These are phyloP conservation scores for Erythrocercus mccallii DNA, from an alignment of 2,113 vertebrate genomes.

Conservation along the genomic window DNA sequence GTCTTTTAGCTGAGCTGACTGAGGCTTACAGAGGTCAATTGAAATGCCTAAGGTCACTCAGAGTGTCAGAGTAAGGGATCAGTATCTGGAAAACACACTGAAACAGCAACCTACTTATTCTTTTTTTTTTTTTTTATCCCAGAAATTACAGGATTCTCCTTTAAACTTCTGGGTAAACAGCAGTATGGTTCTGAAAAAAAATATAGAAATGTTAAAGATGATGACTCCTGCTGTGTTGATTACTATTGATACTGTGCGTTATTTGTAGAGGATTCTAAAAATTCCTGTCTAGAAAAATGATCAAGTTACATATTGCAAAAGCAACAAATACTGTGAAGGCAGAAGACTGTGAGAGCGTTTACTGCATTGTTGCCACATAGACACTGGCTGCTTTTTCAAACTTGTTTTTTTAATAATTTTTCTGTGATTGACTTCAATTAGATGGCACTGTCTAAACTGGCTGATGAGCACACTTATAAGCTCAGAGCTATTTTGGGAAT, in stretches of 20 bases:
- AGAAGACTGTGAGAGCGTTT: background rate
- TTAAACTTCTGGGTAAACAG: conserved; percentile 1
- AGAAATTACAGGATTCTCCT: background rate
- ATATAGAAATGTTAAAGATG: background rate
- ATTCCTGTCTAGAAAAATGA: background rate
- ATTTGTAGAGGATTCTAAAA: conserved; percentile 31
- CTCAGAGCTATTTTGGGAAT: conserved; percentile 40
- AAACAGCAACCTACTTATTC: background rate
- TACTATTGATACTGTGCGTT: background rate
- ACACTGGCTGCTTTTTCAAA: background rate
- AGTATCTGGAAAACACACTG: background rate
- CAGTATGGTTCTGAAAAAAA: background rate
- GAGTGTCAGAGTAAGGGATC: background rate
- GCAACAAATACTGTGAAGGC: background rate
- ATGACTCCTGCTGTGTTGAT: conserved; percentile 17
- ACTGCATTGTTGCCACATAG: background rate
- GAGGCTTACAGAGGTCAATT: background rate
- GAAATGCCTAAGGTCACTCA: conserved; percentile 5
- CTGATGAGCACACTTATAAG: conserved; percentile 9
- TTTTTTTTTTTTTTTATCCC: background rate
- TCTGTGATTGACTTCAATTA: conserved; percentile 16
- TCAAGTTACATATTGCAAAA: background rate
- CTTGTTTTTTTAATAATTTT: conserved; percentile 20
- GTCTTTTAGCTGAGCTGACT: conserved; percentile 9
- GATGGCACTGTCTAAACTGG: conserved; percentile 18